Conservation (phyloP, 2,113 vertebrate species). For the Ploceus nigricollis region DNA sequence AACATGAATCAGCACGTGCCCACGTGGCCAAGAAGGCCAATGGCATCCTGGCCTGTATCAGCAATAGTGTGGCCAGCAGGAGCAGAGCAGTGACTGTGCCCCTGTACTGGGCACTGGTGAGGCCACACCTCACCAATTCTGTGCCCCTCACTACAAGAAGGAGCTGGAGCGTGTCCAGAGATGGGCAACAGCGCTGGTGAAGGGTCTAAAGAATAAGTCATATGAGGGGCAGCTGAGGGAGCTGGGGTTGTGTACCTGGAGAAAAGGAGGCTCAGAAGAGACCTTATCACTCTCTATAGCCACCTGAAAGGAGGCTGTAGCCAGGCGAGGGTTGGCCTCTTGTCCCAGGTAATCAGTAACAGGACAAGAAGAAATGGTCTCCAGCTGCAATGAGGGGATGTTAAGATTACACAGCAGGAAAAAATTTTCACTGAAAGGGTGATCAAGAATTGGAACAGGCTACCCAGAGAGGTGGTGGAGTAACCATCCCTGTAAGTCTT, state of each 20-base stretch:
- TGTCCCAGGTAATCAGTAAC: background rate
- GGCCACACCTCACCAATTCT: background rate
- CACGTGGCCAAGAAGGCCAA: background rate
- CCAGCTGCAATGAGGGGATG: background rate
- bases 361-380: background rate
- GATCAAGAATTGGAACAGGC: background rate
- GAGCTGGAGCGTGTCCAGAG: background rate
- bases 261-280: background rate
- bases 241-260: background rate
- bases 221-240: background rate
- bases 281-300: background rate
- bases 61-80: background rate
- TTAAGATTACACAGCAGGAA: background rate
- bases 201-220: background rate
- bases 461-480: background rate
- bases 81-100: background rate
- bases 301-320: background rate
- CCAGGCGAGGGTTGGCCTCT: background rate
- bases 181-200: background rate
- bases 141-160: background rate
- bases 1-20: accelerated
- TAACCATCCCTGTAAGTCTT: background rate
- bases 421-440: background rate
- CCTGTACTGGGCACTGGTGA: background rate
- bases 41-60: background rate